phyloP scores from a whole-genome alignment of 2,113 vertebrate genomes.

The Pollimyrus isidori region DNA sequence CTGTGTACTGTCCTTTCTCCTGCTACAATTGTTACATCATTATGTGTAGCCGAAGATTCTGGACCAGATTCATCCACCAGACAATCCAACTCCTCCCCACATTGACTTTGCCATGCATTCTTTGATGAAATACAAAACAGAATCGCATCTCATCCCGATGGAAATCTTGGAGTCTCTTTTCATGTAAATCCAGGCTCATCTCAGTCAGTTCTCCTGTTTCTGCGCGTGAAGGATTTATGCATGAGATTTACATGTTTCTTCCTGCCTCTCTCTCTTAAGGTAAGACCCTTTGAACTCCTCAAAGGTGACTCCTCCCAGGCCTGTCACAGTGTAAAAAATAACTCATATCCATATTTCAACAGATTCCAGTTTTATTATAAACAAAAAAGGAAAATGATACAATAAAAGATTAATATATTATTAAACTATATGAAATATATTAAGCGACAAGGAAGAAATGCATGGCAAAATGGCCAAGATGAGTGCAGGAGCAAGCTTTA shows the following conservation, averaged over 20 bases:
- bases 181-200: conserved; percentile 8
- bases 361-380: conserved; percentile 13
- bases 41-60: neutral
- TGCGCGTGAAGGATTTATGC: conserved; percentile 18
- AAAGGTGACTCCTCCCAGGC: neutral
- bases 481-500: neutral
- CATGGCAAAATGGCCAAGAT: neutral
- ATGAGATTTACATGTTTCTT: neutral
- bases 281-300: neutral
- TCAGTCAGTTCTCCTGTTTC: neutral
- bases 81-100: neutral
- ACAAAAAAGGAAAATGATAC: neutral
- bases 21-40: conserved; percentile 5
- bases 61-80: neutral
- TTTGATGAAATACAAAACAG: conserved; percentile 7
- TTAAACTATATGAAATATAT: neutral
- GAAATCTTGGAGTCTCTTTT: neutral
- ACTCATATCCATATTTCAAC: neutral
- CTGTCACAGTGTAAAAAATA: neutral
- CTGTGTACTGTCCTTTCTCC: neutral
- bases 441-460: neutral
- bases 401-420: neutral
- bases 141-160: neutral
- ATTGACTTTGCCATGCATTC: neutral
- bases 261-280: conserved; percentile 3